These are phyloP conservation scores for Caenorhabditis sp. DNA, from an alignment of 2,888 invertebrate genomes.

Conservation along the genomic window DNA sequence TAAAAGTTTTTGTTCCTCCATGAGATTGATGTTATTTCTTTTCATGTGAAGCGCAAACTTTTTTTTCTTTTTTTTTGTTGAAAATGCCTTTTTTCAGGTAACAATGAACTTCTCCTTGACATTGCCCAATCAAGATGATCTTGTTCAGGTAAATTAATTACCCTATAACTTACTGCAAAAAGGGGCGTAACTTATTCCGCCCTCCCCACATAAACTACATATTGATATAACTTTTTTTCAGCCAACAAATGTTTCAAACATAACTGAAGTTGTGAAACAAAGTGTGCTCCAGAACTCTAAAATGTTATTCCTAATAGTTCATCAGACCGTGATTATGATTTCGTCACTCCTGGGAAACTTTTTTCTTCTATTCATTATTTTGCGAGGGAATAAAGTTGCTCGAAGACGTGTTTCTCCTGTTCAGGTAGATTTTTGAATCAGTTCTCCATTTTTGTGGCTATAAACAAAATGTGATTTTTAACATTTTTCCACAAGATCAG, in stretches of 20 bases:
- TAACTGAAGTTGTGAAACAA: neutral
- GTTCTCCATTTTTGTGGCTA: neutral
- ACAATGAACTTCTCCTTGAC: no score
- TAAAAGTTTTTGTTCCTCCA: no score
- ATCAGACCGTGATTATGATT: conserved; percentile 58
- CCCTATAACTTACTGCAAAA: no score
- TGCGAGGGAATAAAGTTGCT: conserved; percentile 60
- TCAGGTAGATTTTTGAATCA: conserved; percentile 51
- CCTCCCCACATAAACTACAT: no score
- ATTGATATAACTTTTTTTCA: no score
- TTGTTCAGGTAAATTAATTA: no score
- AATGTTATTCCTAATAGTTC: conserved; percentile 50
- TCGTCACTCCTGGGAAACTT: conserved; percentile 63
- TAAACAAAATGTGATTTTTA: no score
- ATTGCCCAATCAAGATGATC: no score
- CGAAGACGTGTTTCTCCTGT: conserved; percentile 63
- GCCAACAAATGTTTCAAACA: neutral
- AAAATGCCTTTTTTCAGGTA: no score
- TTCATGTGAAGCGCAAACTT: neutral
- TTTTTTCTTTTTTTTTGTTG: neutral
- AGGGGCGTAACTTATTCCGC: no score
- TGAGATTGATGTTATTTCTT: neutral
- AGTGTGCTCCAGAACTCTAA: neutral
- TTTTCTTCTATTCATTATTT: conserved; percentile 64
- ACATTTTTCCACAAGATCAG: neutral